Evolutionary conservation across 2,113 vertebrate genomes (phyloP).

Genomic region (Lophura nycthemera): DNA sequence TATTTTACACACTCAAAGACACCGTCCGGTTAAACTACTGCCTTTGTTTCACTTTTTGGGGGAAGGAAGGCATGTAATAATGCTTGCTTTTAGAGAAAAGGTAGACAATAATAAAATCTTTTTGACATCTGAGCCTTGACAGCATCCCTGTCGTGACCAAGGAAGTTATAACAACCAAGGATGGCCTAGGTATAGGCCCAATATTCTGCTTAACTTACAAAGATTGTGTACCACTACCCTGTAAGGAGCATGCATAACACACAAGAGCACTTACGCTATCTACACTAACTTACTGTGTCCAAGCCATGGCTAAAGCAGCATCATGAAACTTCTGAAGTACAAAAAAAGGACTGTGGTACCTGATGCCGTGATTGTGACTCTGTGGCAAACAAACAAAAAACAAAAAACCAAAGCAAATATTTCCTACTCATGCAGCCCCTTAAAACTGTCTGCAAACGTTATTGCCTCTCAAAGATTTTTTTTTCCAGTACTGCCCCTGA

Average conservation of each 20-base stretch:
- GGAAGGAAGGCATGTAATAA: conserved; percentile 23
- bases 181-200: not conserved
- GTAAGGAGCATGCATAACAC: not conserved
- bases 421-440: not conserved
- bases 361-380: not conserved
- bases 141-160: not conserved
- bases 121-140: not conserved
- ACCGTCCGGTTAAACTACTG: not conserved
- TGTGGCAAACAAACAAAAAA: not conserved
- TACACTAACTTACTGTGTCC: not conserved
- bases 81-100: not conserved
- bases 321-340: not conserved
- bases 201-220: not conserved
- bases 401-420: not conserved
- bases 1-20: not conserved
- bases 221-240: not conserved
- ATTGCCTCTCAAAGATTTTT: not conserved
- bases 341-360: not conserved
- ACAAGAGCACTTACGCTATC: not conserved
- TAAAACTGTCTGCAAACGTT: not conserved
- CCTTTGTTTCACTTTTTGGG: not conserved
- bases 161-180: not conserved
- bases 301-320: not conserved
- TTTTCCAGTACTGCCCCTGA: not conserved
- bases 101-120: not conserved